Evolutionary conservation across 1,140 invertebrate species (phyloP).

Genomic region (Drosophila parvula): DNA sequence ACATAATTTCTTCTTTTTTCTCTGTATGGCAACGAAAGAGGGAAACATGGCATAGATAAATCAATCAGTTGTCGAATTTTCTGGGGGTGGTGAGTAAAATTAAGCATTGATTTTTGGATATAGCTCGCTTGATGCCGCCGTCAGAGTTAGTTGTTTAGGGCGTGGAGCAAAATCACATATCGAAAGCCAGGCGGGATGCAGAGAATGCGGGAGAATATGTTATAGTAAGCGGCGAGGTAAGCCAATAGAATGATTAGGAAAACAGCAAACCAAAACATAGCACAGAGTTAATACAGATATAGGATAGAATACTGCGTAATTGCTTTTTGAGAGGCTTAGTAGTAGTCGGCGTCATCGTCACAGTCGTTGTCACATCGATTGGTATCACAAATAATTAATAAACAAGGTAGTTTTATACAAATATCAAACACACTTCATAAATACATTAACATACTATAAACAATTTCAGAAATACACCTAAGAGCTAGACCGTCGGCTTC

Average conservation of each 20-base stretch:
- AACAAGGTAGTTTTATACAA: slow-evolving; percentile 65
- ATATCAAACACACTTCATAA: slow-evolving; percentile 55
- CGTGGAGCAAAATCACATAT: slow-evolving; percentile 16
- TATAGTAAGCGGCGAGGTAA: slow-evolving; percentile 29
- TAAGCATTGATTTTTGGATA: slow-evolving; percentile 23
- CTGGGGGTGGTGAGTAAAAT: slow-evolving; percentile 9
- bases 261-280: slow-evolving; percentile 66
- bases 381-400: slow-evolving; percentile 59
- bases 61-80: slow-evolving; percentile 51
- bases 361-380: slow-evolving; percentile 29
- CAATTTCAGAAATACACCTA: slow-evolving; percentile 61
- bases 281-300: slow-evolving; percentile 52
- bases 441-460: slow-evolving; percentile 59
- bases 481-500: slow-evolving; percentile 22
- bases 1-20: slow-evolving; percentile 66
- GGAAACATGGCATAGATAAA: slow-evolving; percentile 73
- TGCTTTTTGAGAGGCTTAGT: slow-evolving; percentile 45
- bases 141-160: slow-evolving; percentile 41
- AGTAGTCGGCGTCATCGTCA: slow-evolving; percentile 20
- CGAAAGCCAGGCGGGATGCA: slow-evolving; percentile 27
- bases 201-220: slow-evolving; percentile 15
- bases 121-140: slow-evolving; percentile 60
- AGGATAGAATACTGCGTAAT: slow-evolving; percentile 60
- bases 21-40: slow-evolving; percentile 68
- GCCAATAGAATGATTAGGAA: slow-evolving; percentile 31